Evolutionary conservation across 2,888 invertebrate species (phyloP), one percentile per base, ranked within the genome.

Genomic region (Sceliomorpha sp.): DNA sequence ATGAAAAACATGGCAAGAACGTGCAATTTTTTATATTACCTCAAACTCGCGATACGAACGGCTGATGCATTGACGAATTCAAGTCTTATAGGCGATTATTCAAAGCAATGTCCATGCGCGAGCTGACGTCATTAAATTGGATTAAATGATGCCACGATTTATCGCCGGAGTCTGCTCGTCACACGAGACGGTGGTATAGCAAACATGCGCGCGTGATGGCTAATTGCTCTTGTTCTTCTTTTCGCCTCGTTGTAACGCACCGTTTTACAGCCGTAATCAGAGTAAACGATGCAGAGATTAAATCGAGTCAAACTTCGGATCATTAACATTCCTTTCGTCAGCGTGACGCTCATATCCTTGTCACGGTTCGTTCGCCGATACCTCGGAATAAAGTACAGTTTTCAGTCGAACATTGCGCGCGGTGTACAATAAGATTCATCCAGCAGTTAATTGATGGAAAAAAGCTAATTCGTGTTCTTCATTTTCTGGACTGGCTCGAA

Each of bases 271-370:
- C 55, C 31, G 55, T 60, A 60, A 67, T 67, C 60, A 44, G 55
- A 42, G 55, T 55, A 53, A 53, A 59, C 51, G 53, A 27, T 34
- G n/a, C 13, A 59, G 51, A 58, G 59, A 58, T 31, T 59, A n/a
- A 10, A 5, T 5, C 2, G 5, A 20, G 20, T 45, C 39, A 47
- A 15, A 29, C 5, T 12, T 20, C 26, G 24, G 27, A 12, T 31
- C 66, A 53, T 67, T 67, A 67, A 67, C 45, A 67, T 67, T 67
- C 59, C 37, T 53, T 15, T 26, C 20, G 5, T 20, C 20, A 20
- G 20, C 5, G 3, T 20, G 20, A 20, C 20, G 20, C 20, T 20
- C 20, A 20, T 20, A 20, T 20, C 20, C 20, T 20, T 20, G 20
- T 20, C 20, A 20, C 20, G 20, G 20, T 20, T 20, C 5, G 20